A percentile compares a stretch with the other conserved stretches of the same genome.
Evolutionary conservation across 2,888 invertebrate genomes (phyloP).

Genomic region (Drosophila demipolita): DNA sequence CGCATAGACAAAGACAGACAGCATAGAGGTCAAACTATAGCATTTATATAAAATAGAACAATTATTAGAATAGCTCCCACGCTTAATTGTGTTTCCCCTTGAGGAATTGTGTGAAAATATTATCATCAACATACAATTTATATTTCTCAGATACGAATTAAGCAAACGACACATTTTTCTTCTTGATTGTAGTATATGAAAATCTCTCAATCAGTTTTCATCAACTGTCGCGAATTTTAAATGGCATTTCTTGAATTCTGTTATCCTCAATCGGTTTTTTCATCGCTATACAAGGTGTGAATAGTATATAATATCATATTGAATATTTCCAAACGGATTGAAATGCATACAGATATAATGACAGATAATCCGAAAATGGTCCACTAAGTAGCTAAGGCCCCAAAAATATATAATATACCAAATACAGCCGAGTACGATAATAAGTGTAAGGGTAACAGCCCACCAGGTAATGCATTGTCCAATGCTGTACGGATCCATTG

Average conservation of each 20-base stretch:
- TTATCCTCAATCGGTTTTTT: constrained; percentile 2
- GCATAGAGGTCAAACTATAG: neutral
- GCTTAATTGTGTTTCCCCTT: too few relatives aligned
- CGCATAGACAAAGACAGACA: too few relatives aligned
- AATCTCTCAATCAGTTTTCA: neutral
- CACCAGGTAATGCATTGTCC: constrained; percentile 33
- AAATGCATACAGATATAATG: constrained; percentile 7
- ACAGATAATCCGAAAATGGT: neutral
- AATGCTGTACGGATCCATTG: constrained; percentile 37
- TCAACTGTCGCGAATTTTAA: neutral
- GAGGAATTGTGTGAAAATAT: too few relatives aligned
- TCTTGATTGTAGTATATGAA: neutral
- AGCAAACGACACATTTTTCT: neutral
- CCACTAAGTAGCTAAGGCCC: neutral
- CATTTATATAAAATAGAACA: neutral
- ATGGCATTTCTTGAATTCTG: neutral
- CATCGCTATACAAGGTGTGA: neutral
- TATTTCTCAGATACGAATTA: neutral
- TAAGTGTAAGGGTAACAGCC: constrained; percentile 14
- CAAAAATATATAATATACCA: constrained; percentile 16
- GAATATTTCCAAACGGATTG: neutral
- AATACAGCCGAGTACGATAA: constrained; percentile 10
- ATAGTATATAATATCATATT: neutral
- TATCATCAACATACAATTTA: neutral
- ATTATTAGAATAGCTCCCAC: neutral